phyloP scores from a whole-genome alignment of 2,888 invertebrate species.

The Eudasyphora cyanicolor region DNA sequence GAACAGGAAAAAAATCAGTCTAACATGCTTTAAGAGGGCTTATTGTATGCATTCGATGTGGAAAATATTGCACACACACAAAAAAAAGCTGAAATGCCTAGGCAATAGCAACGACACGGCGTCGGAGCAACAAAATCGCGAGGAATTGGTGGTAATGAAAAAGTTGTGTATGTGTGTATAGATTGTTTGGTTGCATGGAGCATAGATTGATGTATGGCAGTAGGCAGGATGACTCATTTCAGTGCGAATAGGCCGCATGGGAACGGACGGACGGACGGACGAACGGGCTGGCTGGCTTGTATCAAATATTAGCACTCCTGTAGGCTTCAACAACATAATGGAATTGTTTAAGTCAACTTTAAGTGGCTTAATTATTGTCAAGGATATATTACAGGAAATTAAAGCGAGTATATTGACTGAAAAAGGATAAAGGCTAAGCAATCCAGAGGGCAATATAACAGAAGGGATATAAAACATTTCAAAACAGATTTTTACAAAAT shows the following conservation, averaged over 20 bases:
- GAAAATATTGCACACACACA: conserved; percentile 19
- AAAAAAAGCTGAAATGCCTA: no score
- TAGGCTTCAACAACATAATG: no score
- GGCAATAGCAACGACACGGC: neutral
- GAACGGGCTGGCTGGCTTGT: neutral
- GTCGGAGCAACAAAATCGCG: neutral
- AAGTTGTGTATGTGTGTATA: no score
- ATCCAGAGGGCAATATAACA: no score
- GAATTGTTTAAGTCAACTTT: neutral
- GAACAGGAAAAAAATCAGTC: conserved; percentile 26
- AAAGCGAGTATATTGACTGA: neutral
- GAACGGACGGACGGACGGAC: neutral
- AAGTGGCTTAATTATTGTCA: conserved; percentile 15
- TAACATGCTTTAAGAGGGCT: conserved; percentile 56
- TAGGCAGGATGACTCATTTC: conserved; percentile 47
- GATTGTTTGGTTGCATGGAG: neutral
- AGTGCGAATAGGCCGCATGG: neutral
- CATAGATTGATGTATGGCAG: neutral
- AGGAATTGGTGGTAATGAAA: neutral
- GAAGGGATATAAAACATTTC: no score
- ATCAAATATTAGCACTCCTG: no score
- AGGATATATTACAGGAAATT: conserved; percentile 1
- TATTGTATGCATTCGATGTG: conserved; percentile 47
- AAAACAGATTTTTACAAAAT: no score
- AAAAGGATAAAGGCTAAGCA: no score